Conservation (phyloP, 2,113 vertebrate species). For the Micronycteris hirsuta region DNA sequence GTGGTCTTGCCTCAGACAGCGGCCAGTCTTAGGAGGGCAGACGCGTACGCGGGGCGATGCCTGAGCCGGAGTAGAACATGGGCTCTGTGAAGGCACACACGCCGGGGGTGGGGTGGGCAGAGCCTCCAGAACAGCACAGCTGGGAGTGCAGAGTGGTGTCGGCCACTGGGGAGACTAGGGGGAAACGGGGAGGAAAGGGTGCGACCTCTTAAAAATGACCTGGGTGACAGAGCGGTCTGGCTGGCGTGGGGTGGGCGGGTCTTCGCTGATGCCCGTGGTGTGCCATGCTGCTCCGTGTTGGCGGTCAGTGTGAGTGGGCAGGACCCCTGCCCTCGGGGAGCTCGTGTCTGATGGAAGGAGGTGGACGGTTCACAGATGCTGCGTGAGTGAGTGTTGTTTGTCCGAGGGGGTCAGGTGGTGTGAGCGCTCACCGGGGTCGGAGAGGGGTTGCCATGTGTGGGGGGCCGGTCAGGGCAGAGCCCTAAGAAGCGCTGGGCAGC, state of each 20-base stretch:
- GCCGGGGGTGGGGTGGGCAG: background rate
- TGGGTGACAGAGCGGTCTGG: background rate
- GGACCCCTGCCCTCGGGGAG: background rate
- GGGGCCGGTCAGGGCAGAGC: background rate
- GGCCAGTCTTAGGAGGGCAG: background rate
- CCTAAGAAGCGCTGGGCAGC: background rate
- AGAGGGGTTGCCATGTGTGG: background rate
- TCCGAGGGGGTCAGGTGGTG: background rate
- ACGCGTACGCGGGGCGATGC: rapidly evolving
- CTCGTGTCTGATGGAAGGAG: background rate
- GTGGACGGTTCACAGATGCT: rapidly evolving
- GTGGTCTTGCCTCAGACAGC: background rate
- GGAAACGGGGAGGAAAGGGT: background rate
- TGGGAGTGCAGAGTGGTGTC: background rate
- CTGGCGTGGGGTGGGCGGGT: background rate
- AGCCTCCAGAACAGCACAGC: background rate
- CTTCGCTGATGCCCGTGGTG: background rate
- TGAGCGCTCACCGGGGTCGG: too few relatives aligned
- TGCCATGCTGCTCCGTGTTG: rapidly evolving
- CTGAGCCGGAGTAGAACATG: background rate
- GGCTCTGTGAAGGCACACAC: background rate
- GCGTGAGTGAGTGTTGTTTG: rapidly evolving
- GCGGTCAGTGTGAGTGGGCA: background rate
- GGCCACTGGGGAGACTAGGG: background rate
- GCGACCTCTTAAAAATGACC: background rate